Evolutionary conservation across 2,113 vertebrate species (phyloP), one percentile per base, ranked within the genome.

Genomic region (Apaloderma vittatum): DNA sequence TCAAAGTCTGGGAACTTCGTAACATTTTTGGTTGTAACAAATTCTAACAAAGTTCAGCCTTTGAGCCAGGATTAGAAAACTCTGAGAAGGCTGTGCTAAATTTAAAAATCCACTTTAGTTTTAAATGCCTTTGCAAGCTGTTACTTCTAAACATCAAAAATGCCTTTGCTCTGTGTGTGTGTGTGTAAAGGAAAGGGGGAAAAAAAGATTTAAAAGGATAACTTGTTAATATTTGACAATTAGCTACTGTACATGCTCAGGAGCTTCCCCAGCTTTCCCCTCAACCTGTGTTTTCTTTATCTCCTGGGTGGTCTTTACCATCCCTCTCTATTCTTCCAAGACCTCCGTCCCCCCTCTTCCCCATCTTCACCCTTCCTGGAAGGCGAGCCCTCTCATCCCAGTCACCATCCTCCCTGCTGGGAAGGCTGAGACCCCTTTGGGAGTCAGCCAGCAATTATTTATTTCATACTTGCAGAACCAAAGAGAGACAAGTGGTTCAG

Each of bases 171-270:
- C 24, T 87, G 1, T 34, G 43, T 71, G 30, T 51, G 22, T 48
- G 27, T 51, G 22, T 48, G 30, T 85, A 62, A 85, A 65, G 59
- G 34, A 55, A 67, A 37, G 26, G 12, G 4, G 5, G 5, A 7
- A 7, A 2, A 8, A 72, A 55, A 62, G 66, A 75, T 87, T 70
- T 93, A 77, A 91, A 96, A 91, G 67, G 19, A 86, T 68, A 94
- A 80, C 48, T 90, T 43, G 73, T 95, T 97, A 83, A 70, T 83
- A 91, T 80, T 83, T 83, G 62, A 93, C 71, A 63, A 75, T 93
- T 97, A 93, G 94, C 97, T 93, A 88, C 96, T 96, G 59, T 93
- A 76, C 57, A 30, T 86, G 22, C 89, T 93, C 55, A 88, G 94
- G 65, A 94, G 49, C 83, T 32, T 96, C 91, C 76, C 62, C 61